Evolutionary conservation across 1,140 invertebrate genomes (phyloP).

Genomic region (Drosophila oshimai): DNA sequence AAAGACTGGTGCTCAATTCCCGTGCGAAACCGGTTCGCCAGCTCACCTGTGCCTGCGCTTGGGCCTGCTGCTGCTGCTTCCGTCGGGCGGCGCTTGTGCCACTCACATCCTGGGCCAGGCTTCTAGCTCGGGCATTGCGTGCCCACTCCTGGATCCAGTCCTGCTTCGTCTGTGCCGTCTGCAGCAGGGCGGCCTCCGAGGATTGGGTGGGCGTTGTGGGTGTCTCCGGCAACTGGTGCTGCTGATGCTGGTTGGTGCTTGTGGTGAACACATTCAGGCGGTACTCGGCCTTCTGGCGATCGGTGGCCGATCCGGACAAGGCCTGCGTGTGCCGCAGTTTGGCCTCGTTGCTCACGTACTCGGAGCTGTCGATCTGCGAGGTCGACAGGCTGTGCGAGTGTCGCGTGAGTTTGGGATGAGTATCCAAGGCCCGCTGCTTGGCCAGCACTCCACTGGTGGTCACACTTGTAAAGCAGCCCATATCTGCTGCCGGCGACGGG

Average conservation of each 20-base stretch:
- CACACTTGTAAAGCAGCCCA: constrained; percentile 85
- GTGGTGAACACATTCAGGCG: constrained; percentile 78
- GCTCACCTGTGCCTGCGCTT: constrained; percentile 50
- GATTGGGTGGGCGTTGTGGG: constrained; percentile 62
- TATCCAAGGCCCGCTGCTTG: constrained; percentile 80
- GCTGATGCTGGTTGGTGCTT: constrained; percentile 44
- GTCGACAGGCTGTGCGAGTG: constrained; percentile 85
- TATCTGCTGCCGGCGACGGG: constrained; percentile 73
- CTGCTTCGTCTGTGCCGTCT: constrained; percentile 78
- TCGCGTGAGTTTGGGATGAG: constrained; percentile 70
- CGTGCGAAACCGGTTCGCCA: constrained; percentile 2
- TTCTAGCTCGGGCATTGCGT: constrained; percentile 74
- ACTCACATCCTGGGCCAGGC: constrained; percentile 69
- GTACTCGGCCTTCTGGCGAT: constrained; percentile 81
- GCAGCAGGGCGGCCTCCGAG: constrained; percentile 66
- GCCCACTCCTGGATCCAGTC: constrained; percentile 83
- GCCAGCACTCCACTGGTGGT: constrained; percentile 86
- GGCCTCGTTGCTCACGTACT: constrained; percentile 83
- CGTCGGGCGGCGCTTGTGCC: constrained; percentile 50
- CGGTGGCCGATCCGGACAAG: constrained; percentile 63
- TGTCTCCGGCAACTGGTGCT: constrained; percentile 68
- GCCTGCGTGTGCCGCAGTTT: constrained; percentile 64
- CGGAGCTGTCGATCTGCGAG: constrained; percentile 85
- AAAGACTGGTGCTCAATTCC: background rate
- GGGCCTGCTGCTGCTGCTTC: constrained; percentile 48